Evolutionary conservation across 2,888 invertebrate species (phyloP).

Genomic region (Diloba caeruleocephala): DNA sequence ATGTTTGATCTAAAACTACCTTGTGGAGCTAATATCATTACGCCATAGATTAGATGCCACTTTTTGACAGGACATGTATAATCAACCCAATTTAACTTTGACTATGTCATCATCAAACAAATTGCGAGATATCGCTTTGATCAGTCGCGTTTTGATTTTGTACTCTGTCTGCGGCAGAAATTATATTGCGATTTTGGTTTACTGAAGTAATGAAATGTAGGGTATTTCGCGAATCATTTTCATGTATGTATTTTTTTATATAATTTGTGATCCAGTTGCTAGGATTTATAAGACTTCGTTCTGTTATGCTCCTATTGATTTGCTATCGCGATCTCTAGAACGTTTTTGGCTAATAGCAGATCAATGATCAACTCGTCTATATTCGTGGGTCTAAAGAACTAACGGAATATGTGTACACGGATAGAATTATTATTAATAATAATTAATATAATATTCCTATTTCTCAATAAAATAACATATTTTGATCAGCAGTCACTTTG

Average conservation of each 20-base stretch:
- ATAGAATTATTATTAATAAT: too few relatives aligned
- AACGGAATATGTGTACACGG: too few relatives aligned
- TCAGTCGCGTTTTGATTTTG: constrained; percentile 44
- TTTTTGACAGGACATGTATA: constrained; percentile 44
- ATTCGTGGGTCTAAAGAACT: too few relatives aligned
- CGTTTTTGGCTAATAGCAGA: too few relatives aligned
- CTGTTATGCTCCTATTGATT: too few relatives aligned
- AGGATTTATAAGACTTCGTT: too few relatives aligned
- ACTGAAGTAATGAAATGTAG: constrained; percentile 12
- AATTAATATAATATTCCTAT: too few relatives aligned
- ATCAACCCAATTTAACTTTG: constrained; percentile 46
- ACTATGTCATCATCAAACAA: constrained; percentile 34
- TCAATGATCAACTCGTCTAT: too few relatives aligned
- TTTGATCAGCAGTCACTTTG: too few relatives aligned
- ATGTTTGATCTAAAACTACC: constrained; percentile 13
- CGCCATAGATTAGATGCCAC: constrained; percentile 37
- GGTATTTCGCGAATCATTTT: constrained; percentile 7
- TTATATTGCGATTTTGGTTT: constrained; percentile 20
- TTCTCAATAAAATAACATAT: too few relatives aligned
- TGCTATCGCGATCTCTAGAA: too few relatives aligned
- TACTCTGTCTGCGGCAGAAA: constrained; percentile 29
- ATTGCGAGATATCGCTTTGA: constrained; percentile 42
- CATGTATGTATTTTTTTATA: neutral
- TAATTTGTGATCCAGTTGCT: neutral
- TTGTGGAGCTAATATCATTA: constrained; percentile 26